These are phyloP conservation scores for Sphaeridia pumilis DNA, from an alignment of 2,888 invertebrate genomes.

Conservation along the genomic window DNA sequence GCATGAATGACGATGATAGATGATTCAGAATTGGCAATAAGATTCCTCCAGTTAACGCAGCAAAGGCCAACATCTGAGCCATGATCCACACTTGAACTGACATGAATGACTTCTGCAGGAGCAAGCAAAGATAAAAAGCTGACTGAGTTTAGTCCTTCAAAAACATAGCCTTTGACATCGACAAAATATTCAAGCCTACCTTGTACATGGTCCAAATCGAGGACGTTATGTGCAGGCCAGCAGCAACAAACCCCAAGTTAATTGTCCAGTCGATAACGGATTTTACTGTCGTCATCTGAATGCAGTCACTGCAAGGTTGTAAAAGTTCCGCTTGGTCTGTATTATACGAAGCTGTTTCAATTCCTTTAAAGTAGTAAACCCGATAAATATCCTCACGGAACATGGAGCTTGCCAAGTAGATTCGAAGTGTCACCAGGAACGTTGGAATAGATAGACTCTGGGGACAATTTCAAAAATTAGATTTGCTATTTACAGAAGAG, in stretches of 20 bases:
- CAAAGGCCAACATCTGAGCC: not conserved
- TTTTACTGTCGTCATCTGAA: not conserved
- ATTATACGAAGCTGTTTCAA: not conserved
- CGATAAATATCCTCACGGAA: not conserved
- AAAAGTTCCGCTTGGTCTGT: not conserved
- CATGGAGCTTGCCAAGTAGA: not conserved
- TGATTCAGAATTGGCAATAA: constrained; percentile 4
- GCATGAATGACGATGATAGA: not conserved
- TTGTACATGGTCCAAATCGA: constrained; percentile 13
- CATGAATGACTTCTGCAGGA: constrained; percentile 5
- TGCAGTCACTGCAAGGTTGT: not conserved
- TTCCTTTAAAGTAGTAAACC: not conserved
- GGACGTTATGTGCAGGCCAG: constrained; percentile 6
- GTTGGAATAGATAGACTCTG: constrained; percentile 9
- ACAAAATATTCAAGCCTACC: constrained; percentile 1
- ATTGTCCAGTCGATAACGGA: not conserved
- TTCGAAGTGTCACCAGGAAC: not conserved
- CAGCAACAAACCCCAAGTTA: not conserved
- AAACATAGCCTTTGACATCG: not conserved
- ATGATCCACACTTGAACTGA: constrained; percentile 9
- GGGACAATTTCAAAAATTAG: too few relatives aligned
- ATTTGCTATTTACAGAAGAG: too few relatives aligned
- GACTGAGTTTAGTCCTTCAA: not conserved
- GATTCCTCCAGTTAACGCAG: not conserved
- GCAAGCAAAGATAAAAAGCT: not conserved